phyloP scores from a whole-genome alignment of 2,113 vertebrate genomes.

The Syrrhaptes paradoxus region DNA sequence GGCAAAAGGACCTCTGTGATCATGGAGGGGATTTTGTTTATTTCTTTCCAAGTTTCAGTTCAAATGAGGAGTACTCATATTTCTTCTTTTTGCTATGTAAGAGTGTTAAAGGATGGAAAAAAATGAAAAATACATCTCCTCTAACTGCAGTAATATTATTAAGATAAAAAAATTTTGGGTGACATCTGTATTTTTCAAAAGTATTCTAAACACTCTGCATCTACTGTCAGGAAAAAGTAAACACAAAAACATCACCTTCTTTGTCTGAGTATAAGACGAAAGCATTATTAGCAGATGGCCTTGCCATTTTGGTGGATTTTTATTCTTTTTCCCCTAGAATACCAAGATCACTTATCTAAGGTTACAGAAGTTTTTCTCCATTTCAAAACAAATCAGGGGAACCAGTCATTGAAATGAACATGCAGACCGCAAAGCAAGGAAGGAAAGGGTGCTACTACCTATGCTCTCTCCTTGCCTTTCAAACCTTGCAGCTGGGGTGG shows the following conservation, averaged over 20 bases:
- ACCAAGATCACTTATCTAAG: background rate
- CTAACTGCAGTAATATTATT: background rate
- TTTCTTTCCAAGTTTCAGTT: background rate
- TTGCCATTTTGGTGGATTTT: background rate
- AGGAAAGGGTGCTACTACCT: background rate
- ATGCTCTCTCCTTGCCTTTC: background rate
- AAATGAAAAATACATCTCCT: background rate
- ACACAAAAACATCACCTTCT: background rate
- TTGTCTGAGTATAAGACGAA: background rate
- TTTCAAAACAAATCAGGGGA: background rate
- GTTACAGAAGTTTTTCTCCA: background rate
- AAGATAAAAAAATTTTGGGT: background rate
- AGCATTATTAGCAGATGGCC: background rate
- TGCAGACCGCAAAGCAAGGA: background rate
- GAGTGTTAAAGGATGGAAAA: background rate
- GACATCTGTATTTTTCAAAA: background rate
- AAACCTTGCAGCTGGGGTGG: background rate
- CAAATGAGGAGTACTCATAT: background rate
- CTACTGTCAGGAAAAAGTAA: background rate
- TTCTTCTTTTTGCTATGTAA: background rate
- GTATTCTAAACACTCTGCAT: background rate
- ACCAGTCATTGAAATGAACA: background rate
- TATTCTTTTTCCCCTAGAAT: background rate
- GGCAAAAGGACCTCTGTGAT: background rate
- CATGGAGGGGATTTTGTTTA: background rate